phyloP scores from a whole-genome alignment of 1,140 invertebrate species.

The Zaprionus taronus region DNA sequence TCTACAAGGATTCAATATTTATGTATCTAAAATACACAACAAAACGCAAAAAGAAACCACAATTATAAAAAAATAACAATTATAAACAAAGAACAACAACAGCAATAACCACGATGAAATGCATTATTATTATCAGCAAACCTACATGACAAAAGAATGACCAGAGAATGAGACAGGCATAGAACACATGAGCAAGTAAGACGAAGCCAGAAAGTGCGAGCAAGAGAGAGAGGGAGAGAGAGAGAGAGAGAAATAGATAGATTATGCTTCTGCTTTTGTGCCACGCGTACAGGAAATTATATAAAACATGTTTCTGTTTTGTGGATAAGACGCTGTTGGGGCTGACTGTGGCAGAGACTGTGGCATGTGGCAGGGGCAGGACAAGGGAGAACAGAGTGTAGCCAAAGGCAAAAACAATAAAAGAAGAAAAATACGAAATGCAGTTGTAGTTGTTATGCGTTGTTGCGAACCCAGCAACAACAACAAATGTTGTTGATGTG shows the following conservation, averaged over 20 bases:
- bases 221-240: background rate
- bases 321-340: conserved; percentile 2
- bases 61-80: conserved; percentile 73
- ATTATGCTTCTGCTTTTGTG: conserved; percentile 73
- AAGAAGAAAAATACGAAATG: conserved; percentile 62
- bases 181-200: background rate
- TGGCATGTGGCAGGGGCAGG: background rate
- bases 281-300: conserved; percentile 80
- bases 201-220: conserved; percentile 7
- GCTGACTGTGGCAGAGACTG: background rate
- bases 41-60: conserved; percentile 38
- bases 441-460: conserved; percentile 52
- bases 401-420: conserved; percentile 67
- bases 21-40: background rate
- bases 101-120: conserved; percentile 62
- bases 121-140: conserved; percentile 80
- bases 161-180: conserved; percentile 21
- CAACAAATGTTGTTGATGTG: conserved; percentile 76
- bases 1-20: background rate
- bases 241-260: conserved; percentile 34
- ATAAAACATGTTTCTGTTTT: conserved; percentile 70
- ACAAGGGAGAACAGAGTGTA: background rate
- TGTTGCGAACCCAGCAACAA: conserved; percentile 49
- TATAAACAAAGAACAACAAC: conserved; percentile 64
- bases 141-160: conserved; percentile 75